Base-by-base conservation (phyloP, 2,113 vertebrate species). In the Theropithecus gelada region DNA sequence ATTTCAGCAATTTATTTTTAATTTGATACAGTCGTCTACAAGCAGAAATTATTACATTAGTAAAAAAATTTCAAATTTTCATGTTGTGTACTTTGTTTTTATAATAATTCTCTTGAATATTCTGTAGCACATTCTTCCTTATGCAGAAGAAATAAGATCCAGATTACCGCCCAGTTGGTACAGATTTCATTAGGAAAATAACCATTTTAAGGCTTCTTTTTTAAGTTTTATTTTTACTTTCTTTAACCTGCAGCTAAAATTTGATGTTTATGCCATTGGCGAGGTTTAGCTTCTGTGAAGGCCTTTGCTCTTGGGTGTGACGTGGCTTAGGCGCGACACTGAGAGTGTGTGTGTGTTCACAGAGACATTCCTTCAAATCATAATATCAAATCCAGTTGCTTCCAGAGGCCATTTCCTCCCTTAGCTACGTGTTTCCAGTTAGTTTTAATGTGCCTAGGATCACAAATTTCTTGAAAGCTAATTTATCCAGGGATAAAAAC, bases 1-100 rank as follows among this genome's bases (percentile, higher is more conserved):
- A 96, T 98, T 98, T 97, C 93, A 98, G 97, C 94, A 98, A 94
- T 98, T 98, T 98, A 97, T 98, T 98, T 98, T 98, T 98, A 97
- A 98, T 98, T 98, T 98, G 98, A 95, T 98, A 97, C 96, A 96
- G 87, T 97, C 97, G 48, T 98, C 93, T 97, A 97, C 64, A 97
- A 95, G 97, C 18, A 97, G 97, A 98, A 98, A 98, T 98, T 92
- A 90, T 98, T 98, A 97, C 97, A 97, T 97, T 97, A 96, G 97
- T 97, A 88, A 98, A 98, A 97, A 97, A 97, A 97, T 95, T 57
- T 93, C 85, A 96, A 84, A 92, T 14, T 96, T 98, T 97, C 90
- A 57, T 97, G 50, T 97, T 97, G 57, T 94, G 16, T 90, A 90
- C 93, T 97, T 92, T 64, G 23, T 73, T 73, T 97, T 86, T 93